These are phyloP conservation scores for Mareca penelope DNA, from an alignment of 2,797 vertebrate genomes.

Conservation along the genomic window DNA sequence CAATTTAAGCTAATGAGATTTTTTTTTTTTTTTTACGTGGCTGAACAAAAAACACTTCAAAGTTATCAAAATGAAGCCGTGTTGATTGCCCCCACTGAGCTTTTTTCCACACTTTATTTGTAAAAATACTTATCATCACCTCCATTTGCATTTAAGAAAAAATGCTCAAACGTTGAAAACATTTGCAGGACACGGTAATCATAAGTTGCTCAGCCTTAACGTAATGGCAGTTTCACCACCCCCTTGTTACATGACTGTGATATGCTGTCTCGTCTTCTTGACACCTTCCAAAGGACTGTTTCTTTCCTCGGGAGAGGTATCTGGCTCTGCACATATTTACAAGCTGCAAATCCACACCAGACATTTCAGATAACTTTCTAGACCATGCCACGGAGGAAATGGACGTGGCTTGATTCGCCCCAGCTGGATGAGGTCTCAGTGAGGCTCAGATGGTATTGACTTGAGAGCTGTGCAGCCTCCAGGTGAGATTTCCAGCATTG, in stretches of 20 bases:
- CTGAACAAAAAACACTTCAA: slow-evolving; percentile 30
- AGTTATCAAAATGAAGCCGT: slow-evolving; percentile 39
- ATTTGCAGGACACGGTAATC: slow-evolving; percentile 14
- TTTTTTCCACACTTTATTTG: neutral
- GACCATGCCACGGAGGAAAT: neutral
- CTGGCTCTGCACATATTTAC: neutral
- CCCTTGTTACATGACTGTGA: neutral
- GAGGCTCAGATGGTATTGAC: neutral
- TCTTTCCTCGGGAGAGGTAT: neutral
- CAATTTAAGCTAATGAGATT: slow-evolving; percentile 41
- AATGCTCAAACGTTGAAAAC: neutral
- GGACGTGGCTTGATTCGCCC: neutral
- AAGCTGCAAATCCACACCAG: neutral
- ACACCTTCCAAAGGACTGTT: neutral
- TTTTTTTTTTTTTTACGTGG: neutral
- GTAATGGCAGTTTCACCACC: slow-evolving; percentile 14
- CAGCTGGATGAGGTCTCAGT: neutral
- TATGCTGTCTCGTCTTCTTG: neutral
- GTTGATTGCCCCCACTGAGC: neutral
- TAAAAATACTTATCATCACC: slow-evolving; percentile 20
- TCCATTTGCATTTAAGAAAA: slow-evolving; percentile 3
- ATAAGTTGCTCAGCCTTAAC: slow-evolving; percentile 18
- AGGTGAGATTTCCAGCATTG: neutral
- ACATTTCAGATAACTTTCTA: neutral
- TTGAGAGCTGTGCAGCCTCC: neutral